Base-by-base conservation (phyloP, 2,797 vertebrate species). In the Arremon brunneinucha region DNA sequence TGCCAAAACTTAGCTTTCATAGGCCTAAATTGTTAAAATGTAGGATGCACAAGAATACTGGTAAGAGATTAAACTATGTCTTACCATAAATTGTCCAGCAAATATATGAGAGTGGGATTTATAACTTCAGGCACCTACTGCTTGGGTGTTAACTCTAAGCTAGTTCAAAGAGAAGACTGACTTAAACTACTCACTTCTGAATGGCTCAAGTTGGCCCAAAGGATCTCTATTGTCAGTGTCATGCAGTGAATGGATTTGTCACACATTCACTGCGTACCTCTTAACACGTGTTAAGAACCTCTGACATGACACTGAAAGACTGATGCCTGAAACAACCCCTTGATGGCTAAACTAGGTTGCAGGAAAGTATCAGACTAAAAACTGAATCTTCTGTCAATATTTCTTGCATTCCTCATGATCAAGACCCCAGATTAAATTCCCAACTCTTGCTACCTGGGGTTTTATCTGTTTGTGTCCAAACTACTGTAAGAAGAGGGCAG, bases 1-100 rank as follows among this genome's bases (percentile, higher is more conserved):
- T 57, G 83, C 80, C 93, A 94, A 88, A 79, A 50, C 35, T 27
- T 16, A 74, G 87, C 86, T 96, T 93, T 90, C 70, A 39, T 52
- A 76, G 69, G 83, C 83, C 56, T 46, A 76, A 75, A 5, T 16
- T 76, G 53, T 69, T 67, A 93, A 88, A 83, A 90, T 26, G 55
- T 79, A 47, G 55, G 74, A 65, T 53, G 49, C 34, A 83, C 24
- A 77, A 34, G 30, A 89, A 47, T 35, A 59, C 39, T 63, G 50
- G 63, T 75, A 91, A 41, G 59, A 82, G 44, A 83, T 43, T 72
- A 59, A 93, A 79, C 16, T 81, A 39, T 62, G 60, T 57, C 9
- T 80, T 93, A 62, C 62, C 23, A 86, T 85, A 69, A 91, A 52
- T 32, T 56, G 18, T n/a, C 67, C 17, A 4, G 22, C n/a, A 89